These are phyloP conservation scores for Bombus sylvicola DNA, from an alignment of 1,140 invertebrate genomes.

Conservation along the genomic window DNA sequence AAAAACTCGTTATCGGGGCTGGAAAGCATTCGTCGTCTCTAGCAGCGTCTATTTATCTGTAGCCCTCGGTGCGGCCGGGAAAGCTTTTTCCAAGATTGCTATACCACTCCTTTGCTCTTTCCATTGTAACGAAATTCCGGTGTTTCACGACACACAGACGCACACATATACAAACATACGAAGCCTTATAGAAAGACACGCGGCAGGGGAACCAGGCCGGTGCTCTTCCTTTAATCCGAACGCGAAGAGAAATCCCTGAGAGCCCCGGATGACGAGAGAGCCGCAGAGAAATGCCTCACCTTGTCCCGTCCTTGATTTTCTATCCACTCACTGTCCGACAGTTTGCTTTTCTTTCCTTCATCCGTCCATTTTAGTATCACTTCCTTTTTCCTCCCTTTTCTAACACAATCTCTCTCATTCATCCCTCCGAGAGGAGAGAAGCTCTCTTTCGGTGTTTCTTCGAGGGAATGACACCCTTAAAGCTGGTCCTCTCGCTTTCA, in stretches of 20 bases:
- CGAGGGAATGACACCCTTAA: constrained; percentile 35
- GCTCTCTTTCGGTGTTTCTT: neutral
- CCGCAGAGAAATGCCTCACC: constrained; percentile 54
- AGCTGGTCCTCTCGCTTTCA: constrained; percentile 57
- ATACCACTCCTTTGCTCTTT: constrained; percentile 44
- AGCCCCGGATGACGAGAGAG: constrained; percentile 46
- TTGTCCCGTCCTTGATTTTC: constrained; percentile 37
- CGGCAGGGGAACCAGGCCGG: neutral
- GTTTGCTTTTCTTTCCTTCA: constrained; percentile 26
- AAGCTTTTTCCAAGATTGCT: constrained; percentile 62
- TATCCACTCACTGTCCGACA: constrained; percentile 27
- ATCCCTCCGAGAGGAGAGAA: neutral
- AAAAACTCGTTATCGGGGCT: constrained; percentile 8
- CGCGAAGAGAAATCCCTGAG: constrained; percentile 52
- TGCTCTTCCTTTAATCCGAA: constrained; percentile 58
- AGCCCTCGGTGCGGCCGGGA: neutral
- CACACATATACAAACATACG: too few species aligned
- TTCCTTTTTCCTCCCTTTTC: neutral
- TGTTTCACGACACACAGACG: constrained; percentile 36
- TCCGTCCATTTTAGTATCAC: neutral
- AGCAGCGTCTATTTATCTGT: constrained; percentile 33
- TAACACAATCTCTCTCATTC: neutral
- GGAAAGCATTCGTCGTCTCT: neutral
- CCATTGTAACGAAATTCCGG: constrained; percentile 52
- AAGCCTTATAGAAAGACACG: neutral